A percentile compares a stretch with the other conserved stretches of the same genome.
phyloP scores from a whole-genome alignment of 2,797 vertebrate species.

The Natrix natrix region DNA sequence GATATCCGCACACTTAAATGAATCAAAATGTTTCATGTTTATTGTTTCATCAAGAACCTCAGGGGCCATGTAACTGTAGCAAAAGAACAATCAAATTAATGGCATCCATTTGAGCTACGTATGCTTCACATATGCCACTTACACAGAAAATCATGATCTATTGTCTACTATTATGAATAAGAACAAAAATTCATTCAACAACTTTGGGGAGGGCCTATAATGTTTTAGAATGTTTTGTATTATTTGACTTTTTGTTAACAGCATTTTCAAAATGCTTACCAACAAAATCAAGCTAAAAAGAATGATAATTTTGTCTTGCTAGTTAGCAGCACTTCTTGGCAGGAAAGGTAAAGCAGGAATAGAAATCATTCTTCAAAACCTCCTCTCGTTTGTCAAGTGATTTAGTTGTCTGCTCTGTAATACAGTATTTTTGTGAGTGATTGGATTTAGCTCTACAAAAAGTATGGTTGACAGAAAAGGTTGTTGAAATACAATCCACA shows the following conservation, averaged over 20 bases:
- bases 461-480: background rate
- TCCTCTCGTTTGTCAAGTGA: background rate
- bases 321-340: background rate
- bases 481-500: background rate
- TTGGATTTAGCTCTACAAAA: background rate
- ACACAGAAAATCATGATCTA: background rate
- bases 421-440: background rate
- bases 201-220: background rate
- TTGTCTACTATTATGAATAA: background rate
- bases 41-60: conserved; percentile 98
- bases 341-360: background rate
- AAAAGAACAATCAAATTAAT: conserved; percentile 29
- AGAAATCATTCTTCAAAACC: background rate
- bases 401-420: background rate
- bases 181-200: background rate
- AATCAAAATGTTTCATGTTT: conserved; percentile 99
- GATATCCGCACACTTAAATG: conserved; percentile 97
- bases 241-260: background rate
- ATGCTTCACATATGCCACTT: background rate
- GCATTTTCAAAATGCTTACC: background rate
- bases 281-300: background rate
- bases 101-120: background rate
- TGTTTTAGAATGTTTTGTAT: background rate
- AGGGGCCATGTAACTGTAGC: conserved; percentile 93
- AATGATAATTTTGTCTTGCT: background rate